Evolutionary conservation across 2,797 vertebrate species (phyloP).

Genomic region (Fratercula arctica): DNA sequence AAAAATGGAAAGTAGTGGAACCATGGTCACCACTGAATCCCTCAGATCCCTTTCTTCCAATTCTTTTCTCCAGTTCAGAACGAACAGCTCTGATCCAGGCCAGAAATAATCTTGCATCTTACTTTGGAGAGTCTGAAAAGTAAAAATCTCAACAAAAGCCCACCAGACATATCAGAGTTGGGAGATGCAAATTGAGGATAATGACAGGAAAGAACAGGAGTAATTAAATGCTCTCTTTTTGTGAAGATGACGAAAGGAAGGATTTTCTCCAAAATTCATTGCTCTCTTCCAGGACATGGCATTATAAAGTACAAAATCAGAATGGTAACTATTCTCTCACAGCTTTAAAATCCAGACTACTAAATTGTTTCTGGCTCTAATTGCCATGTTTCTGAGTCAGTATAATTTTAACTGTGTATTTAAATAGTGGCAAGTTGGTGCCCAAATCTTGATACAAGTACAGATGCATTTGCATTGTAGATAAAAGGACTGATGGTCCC

Average conservation of each 20-base stretch:
- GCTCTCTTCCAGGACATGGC: neutral
- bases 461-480: neutral
- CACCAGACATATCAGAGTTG: neutral
- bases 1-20: neutral
- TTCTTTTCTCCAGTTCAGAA: neutral
- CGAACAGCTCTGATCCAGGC: neutral
- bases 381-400: neutral
- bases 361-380: conserved; percentile 14
- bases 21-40: neutral
- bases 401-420: conserved; percentile 8
- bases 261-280: neutral
- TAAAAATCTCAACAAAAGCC: neutral
- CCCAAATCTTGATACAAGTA: neutral
- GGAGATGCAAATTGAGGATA: neutral
- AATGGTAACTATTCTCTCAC: neutral
- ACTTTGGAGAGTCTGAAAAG: neutral
- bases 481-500: neutral
- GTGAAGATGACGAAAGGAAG: neutral
- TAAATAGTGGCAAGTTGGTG: neutral
- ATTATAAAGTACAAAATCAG: neutral
- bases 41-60: neutral
- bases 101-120: neutral
- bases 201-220: conserved; percentile 5
- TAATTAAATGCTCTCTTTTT: conserved; percentile 1
- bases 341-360: conserved; percentile 12